These are phyloP conservation scores for Antechinus stuartii DNA, from an alignment of 2,113 vertebrate species.

Conservation along the genomic window DNA sequence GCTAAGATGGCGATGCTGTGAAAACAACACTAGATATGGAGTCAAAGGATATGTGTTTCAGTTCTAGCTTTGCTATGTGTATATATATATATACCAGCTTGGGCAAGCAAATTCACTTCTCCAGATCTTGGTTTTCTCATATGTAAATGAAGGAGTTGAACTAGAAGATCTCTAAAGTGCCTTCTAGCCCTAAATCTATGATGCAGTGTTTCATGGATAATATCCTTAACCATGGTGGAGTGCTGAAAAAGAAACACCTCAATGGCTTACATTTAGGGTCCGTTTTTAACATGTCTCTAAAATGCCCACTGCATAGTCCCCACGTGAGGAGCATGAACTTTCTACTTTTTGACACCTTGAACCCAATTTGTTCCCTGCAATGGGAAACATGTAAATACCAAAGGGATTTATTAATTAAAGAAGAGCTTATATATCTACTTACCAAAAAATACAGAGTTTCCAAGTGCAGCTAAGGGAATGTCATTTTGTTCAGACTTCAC, in stretches of 20 bases:
- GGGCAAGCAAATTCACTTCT: not conserved
- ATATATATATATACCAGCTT: not conserved
- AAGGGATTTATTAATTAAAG: constrained; percentile 89
- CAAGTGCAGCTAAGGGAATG: constrained; percentile 84
- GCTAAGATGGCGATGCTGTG: not conserved
- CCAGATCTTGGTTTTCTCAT: not conserved
- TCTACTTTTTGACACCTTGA: constrained; percentile 85
- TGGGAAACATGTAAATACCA: constrained; percentile 87
- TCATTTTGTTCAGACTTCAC: constrained; percentile 85
- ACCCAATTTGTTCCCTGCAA: constrained; percentile 87
- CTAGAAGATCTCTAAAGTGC: not conserved
- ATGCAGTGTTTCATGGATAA: constrained; percentile 32
- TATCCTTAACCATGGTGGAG: constrained; percentile 42
- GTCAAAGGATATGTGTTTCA: not conserved
- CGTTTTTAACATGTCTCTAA: constrained; percentile 77
- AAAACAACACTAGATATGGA: not conserved
- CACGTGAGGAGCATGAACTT: constrained; percentile 83
- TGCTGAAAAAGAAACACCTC: constrained; percentile 39
- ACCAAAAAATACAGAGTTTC: constrained; percentile 83
- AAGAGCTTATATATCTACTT: constrained; percentile 87
- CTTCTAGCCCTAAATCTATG: not conserved
- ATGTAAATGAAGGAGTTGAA: not conserved
- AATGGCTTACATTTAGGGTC: constrained; percentile 43
- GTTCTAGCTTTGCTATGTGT: not conserved
- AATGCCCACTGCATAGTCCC: constrained; percentile 70